Percentiles rank a stretch among this genome's conserved stretches.
Evolutionary conservation across 1,140 invertebrate species (phyloP).

Genomic region (Stegodyphus mimosarum): DNA sequence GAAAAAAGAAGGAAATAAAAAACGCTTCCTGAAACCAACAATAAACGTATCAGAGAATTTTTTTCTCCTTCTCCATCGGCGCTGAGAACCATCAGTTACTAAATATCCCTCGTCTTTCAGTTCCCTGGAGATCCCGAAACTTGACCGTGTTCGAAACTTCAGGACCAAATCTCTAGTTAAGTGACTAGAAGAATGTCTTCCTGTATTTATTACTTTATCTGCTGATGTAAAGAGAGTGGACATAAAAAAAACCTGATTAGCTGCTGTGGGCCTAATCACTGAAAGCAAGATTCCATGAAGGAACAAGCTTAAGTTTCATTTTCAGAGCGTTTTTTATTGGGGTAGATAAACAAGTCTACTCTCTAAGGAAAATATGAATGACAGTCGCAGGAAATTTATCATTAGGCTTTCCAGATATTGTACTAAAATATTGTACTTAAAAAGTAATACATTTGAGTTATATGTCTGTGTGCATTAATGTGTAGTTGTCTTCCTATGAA

Average conservation of each 20-base stretch:
- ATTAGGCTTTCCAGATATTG: too few species aligned
- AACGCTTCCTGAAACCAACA: too few species aligned
- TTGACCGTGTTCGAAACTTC: constrained; percentile 12
- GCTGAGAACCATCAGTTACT: too few species aligned
- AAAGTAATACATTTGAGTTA: too few species aligned
- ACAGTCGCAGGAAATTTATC: neutral
- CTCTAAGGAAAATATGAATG: neutral
- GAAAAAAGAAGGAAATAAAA: too few species aligned
- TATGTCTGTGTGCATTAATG: too few species aligned
- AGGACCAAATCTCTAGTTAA: constrained; percentile 30
- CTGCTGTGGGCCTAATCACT: constrained; percentile 2
- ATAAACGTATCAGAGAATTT: too few species aligned
- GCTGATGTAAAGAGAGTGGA: constrained; percentile 1
- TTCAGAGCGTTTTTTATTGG: neutral
- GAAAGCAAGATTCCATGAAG: constrained; percentile 2
- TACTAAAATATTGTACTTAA: too few species aligned
- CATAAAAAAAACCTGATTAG: neutral
- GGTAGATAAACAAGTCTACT: neutral
- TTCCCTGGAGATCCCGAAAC: too few species aligned
- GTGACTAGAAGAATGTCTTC: constrained; percentile 28
- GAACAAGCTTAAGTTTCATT: neutral
- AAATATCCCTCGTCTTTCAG: too few species aligned
- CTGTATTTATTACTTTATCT: constrained; percentile 50
- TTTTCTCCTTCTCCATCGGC: too few species aligned
- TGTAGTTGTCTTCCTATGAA: too few species aligned